Evolutionary conservation across 2,797 vertebrate species (phyloP).

Genomic region (Leptoclinus maculatus): DNA sequence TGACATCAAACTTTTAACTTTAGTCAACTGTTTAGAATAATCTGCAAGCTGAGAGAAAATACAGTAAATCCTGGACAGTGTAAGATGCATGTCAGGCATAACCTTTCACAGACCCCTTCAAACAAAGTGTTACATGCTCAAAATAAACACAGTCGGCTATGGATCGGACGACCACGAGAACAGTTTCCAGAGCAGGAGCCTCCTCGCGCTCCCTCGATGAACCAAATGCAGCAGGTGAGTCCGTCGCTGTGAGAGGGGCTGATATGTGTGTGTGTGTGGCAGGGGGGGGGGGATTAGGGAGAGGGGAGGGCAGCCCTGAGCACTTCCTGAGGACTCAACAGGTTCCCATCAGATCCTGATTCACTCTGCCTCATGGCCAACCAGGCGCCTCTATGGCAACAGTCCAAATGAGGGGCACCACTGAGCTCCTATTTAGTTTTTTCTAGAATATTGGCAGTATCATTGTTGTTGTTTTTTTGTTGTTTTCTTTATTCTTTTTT

Average conservation of each 20-base stretch:
- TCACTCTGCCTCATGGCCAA: slow-evolving; percentile 38
- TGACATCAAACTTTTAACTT: slow-evolving; percentile 33
- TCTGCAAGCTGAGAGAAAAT: slow-evolving; percentile 42
- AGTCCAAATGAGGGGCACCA: slow-evolving; percentile 47
- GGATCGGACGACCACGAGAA: slow-evolving; percentile 9
- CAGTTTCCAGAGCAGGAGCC: slow-evolving; percentile 9
- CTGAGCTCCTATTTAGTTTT: slow-evolving; percentile 29
- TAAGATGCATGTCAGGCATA: slow-evolving; percentile 25
- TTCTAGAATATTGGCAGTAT: slow-evolving; percentile 73
- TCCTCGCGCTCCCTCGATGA: not conserved
- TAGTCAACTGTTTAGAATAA: slow-evolving; percentile 37
- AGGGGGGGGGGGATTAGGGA: not conserved
- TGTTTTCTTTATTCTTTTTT: not conserved
- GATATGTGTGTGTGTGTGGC: slow-evolving; percentile 42
- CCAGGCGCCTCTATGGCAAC: slow-evolving; percentile 63
- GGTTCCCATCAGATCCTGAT: slow-evolving; percentile 40
- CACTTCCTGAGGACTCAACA: slow-evolving; percentile 61
- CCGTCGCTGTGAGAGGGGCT: slow-evolving; percentile 40
- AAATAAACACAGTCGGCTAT: slow-evolving; percentile 20
- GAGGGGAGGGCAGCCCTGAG: slow-evolving; percentile 29
- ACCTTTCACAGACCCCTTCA: slow-evolving; percentile 30
- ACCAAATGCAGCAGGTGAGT: slow-evolving; percentile 30
- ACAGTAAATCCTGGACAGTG: slow-evolving; percentile 34
- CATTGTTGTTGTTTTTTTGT: slow-evolving; percentile 13
- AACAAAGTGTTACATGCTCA: slow-evolving; percentile 58